These are phyloP conservation scores for Brotula barbata DNA, from an alignment of 2,797 vertebrate species.

Conservation along the genomic window DNA sequence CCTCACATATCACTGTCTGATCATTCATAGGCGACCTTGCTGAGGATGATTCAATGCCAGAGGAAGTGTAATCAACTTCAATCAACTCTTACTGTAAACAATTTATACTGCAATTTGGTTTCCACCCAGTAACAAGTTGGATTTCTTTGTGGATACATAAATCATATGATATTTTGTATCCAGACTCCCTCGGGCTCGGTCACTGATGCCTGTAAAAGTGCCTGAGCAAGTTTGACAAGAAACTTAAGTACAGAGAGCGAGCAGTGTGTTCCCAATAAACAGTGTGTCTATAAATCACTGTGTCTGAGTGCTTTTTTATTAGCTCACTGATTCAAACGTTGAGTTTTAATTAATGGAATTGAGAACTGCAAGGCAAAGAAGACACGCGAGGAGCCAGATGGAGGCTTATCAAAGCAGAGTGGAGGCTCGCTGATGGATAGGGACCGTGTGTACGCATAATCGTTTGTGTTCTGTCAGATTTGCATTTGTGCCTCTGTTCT, in stretches of 20 bases:
- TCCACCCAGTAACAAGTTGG: not conserved
- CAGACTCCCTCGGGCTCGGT: not conserved
- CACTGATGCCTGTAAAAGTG: conserved; percentile 11
- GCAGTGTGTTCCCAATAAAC: conserved; percentile 22
- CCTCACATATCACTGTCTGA: too few relatives aligned
- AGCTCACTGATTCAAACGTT: conserved; percentile 30
- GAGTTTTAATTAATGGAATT: not conserved
- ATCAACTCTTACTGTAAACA: not conserved
- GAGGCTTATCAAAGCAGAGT: conserved; percentile 24
- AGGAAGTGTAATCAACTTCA: not conserved
- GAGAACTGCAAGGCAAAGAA: conserved; percentile 1
- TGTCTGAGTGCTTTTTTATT: conserved; percentile 14
- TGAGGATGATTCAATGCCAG: not conserved
- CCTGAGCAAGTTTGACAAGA: conserved; percentile 20
- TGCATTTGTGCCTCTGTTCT: too few relatives aligned
- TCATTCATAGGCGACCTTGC: not conserved
- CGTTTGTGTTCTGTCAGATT: too few relatives aligned
- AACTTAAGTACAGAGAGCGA: conserved; percentile 20
- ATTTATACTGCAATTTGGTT: not conserved
- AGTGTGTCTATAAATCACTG: conserved; percentile 40
- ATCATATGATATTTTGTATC: conserved; percentile 10
- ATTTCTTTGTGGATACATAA: conserved; percentile 14
- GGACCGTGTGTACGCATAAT: too few relatives aligned
- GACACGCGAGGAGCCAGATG: conserved; percentile 36
- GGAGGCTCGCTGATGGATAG: too few relatives aligned